Percentiles rank a stretch among this genome's conserved stretches.
These are phyloP conservation scores for Eubasilissa regina DNA, from an alignment of 1,140 invertebrate genomes.

Conservation along the genomic window DNA sequence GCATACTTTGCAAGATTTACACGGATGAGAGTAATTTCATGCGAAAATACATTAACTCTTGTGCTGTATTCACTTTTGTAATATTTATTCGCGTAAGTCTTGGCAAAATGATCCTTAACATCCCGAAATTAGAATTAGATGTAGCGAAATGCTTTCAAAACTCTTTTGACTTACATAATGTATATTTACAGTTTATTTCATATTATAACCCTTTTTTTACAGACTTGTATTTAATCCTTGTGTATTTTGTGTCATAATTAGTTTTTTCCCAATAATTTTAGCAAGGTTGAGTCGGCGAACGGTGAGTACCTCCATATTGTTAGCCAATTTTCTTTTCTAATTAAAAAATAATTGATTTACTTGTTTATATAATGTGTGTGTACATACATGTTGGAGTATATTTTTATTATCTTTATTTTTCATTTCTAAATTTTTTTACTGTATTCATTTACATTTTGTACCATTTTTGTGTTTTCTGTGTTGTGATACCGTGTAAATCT, in stretches of 20 bases:
- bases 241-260: neutral
- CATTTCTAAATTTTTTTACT: too few species aligned
- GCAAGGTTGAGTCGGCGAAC: neutral
- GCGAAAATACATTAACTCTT: neutral
- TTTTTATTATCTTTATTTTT: too few species aligned
- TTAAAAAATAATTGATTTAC: too few species aligned
- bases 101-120: constrained; percentile 24
- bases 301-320: neutral
- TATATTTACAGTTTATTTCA: neutral
- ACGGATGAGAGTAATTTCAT: neutral
- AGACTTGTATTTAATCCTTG: neutral
- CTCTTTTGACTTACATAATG: neutral
- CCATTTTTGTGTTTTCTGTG: too few species aligned
- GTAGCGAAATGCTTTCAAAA: constrained; percentile 30
- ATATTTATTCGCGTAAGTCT: constrained; percentile 6
- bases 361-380: too few species aligned
- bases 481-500: too few species aligned
- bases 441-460: too few species aligned
- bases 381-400: too few species aligned
- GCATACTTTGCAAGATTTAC: constrained; percentile 18
- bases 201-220: neutral
- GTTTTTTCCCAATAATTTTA: neutral
- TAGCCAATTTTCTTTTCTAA: too few species aligned
- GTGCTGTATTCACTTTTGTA: neutral
- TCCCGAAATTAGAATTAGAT: constrained; percentile 31